Base-by-base conservation (phyloP, 2,797 vertebrate species). In the Kryptolebias ocellatus region DNA sequence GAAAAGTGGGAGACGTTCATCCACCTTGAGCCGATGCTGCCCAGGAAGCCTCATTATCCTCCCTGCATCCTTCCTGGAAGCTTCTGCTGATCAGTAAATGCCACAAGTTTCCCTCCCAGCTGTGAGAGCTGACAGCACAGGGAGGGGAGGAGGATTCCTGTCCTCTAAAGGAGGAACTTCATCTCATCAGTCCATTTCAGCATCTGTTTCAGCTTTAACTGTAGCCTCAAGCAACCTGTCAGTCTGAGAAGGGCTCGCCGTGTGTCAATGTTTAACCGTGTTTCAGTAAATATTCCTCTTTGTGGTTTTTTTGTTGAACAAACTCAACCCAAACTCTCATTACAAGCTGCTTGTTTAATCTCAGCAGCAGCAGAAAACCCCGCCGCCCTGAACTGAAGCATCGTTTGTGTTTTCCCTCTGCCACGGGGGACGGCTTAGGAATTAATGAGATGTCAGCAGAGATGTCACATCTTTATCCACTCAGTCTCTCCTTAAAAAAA, bases 361-460 rank as follows among this genome's bases (percentile, higher is more conserved):
- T 72, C 24, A 18, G 76, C 74, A 83, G 80, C 85, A 85, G 73
- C 78, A 79, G 66, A 37, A 61, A 84, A 62, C 66, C 67, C 78
- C 17, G 67, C 64, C 52, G 57, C 79, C 78, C 61, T 72, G 67
- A 74, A 67, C 69, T 39, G 64, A 76, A 78, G 54, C 80, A 70
- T 77, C 81, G 67, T 83, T 80, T 60, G 67, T 74, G 64, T 78
- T 68, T 70, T 57, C 70, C 67, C 56, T 61, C 70, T 77, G 83
- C 86, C 76, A 78, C 70, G 2, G 56, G 84, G 82, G 83, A 87
- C 79, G 61, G 59, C 79, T 84, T 76, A 74, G 84, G 88, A 89
- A 91, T 90, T 87, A 88, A 91, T 90, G 76, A 84, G 84, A 79
- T 79, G 86, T 87, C 85, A 84, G 85, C 83, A 70, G 70, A 89